Evolutionary conservation across 2,113 vertebrate species (phyloP).

Genomic region (Cettia cetti): DNA sequence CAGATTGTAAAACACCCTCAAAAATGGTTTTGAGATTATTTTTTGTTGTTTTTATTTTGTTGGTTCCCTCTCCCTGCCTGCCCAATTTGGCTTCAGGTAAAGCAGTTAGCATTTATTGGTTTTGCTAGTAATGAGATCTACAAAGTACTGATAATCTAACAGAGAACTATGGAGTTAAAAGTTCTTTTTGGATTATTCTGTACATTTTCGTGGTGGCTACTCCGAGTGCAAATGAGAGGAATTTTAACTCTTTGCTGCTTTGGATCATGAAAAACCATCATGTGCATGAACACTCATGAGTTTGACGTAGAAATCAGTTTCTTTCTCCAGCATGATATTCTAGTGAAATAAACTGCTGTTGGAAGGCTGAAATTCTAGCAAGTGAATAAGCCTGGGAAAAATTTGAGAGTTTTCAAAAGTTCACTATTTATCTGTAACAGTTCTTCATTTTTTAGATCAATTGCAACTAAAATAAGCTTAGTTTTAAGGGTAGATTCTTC

Average conservation of each 20-base stretch:
- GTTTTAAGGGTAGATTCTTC: background rate
- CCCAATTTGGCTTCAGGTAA: background rate
- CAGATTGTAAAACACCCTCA: background rate
- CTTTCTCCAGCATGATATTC: background rate
- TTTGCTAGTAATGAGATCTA: background rate
- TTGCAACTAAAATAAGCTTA: background rate
- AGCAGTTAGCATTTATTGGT: background rate
- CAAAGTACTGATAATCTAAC: background rate
- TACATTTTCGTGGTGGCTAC: background rate
- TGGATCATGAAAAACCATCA: background rate
- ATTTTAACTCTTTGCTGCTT: background rate
- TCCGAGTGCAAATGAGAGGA: background rate
- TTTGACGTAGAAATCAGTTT: background rate
- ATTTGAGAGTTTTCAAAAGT: background rate
- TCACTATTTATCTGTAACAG: background rate
- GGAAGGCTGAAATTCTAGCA: background rate
- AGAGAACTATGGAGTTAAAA: background rate
- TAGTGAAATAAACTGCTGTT: background rate
- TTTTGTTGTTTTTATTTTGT: background rate
- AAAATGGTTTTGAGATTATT: background rate
- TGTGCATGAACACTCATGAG: background rate
- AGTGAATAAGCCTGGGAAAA: background rate
- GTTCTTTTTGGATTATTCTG: background rate
- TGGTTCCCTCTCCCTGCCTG: accelerated
- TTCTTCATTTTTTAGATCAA: background rate